Conservation (phyloP, 2,797 vertebrate species). For the Acanthopagrus latus region DNA sequence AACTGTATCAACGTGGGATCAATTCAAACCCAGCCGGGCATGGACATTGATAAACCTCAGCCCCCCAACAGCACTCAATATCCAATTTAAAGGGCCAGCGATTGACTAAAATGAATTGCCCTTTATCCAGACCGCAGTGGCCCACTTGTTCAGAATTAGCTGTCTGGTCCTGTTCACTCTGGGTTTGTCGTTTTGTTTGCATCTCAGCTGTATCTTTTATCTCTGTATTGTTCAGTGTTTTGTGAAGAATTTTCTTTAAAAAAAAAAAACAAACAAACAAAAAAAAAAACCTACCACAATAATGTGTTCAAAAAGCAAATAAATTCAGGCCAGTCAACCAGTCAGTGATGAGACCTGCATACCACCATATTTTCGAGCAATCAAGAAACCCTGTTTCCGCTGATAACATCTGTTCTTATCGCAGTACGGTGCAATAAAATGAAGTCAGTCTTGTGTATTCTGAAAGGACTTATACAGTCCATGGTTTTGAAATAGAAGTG, state of each 20-base stretch:
- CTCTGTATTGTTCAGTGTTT: constrained; percentile 37
- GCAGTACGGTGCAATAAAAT: constrained; percentile 3
- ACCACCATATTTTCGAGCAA: constrained; percentile 2
- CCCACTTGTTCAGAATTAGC: constrained; percentile 71
- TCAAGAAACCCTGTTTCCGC: constrained; percentile 4
- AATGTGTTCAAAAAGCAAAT: constrained; percentile 38
- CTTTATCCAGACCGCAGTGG: constrained; percentile 65
- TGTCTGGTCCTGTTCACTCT: constrained; percentile 69
- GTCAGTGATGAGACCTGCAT: constrained; percentile 9
- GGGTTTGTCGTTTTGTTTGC: constrained; percentile 48
- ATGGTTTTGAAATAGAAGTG: background rate
- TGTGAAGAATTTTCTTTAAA: background rate
- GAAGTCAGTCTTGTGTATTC: background rate
- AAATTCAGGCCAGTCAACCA: constrained; percentile 30
- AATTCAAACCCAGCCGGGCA: constrained; percentile 74
- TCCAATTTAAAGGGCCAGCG: constrained; percentile 85
- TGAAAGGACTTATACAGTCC: background rate
- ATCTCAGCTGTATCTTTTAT: constrained; percentile 37
- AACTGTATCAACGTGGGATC: constrained; percentile 79
- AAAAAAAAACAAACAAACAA: too few relatives aligned
- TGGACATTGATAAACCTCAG: constrained; percentile 83
- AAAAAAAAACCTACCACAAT: background rate
- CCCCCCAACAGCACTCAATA: constrained; percentile 80
- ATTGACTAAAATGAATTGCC: constrained; percentile 81
- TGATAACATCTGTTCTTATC: background rate